Evolutionary conservation across 2,888 invertebrate genomes (phyloP), one percentile per base, ranked within the genome.

Genomic region (Metalampra italica): DNA sequence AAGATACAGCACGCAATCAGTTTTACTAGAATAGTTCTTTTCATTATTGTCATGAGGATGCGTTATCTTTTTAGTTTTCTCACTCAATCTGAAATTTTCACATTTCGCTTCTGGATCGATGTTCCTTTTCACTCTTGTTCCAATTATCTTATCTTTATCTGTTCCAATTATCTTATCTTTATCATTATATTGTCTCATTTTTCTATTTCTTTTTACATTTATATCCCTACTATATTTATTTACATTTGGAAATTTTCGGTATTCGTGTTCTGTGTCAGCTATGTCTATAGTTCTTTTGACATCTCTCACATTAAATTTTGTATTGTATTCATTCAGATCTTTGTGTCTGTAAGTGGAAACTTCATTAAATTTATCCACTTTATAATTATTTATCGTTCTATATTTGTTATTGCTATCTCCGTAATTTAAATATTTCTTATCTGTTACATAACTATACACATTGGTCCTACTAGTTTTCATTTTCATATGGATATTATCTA

Each of bases 1-100:
- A 36, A 88, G 75, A 46, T 75, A 70, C 9, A 78, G 75, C 1
- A 77, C 77, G 49, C 88, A 88, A 47, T 80, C 68, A 8, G 69
- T 61, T 38, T 75, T 71, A 38, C 75, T 82, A n/a, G 71, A 75
- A 46, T 87, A 87, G 29, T 13, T 11, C 9, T 64, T 62, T 11
- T 57, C 56, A 0, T 59, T 67, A 43, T 66, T 68, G 15, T 64
- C 49, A 45, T 77, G 73, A 0, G 88, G 88, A 53, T 85, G 82
- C 1, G 60, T 69, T 32, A 86, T 75, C 9, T 56, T 53, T 1
- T 49, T 52, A 7, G 63, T 61, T 0, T 60, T 53, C 0, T 45
- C 59, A 7, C 58, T 59, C 42, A 55, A 74, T 7, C 49, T 51
- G 47, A 85, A 86, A 0, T 56, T 52, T 13, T 73, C 72, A 52